Evolutionary conservation across 2,797 vertebrate genomes (phyloP).

Genomic region (Toxotes lorentzi): DNA sequence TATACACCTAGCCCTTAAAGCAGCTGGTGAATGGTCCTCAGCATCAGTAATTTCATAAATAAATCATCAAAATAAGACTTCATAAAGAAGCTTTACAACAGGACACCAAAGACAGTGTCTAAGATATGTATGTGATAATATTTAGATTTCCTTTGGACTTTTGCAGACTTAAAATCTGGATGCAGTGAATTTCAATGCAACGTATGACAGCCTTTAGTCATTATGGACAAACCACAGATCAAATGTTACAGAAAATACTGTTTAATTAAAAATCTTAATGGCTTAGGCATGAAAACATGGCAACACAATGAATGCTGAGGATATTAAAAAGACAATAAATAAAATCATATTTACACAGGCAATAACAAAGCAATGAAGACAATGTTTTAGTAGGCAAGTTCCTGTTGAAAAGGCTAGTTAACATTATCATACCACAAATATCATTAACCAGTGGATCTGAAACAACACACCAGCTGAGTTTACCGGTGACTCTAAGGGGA

Average conservation of each 20-base stretch:
- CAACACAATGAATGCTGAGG: slow-evolving; percentile 80
- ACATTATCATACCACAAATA: slow-evolving; percentile 36
- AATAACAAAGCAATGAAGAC: slow-evolving; percentile 71
- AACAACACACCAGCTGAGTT: slow-evolving; percentile 25
- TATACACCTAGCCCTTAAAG: background rate
- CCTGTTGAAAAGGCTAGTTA: slow-evolving; percentile 67
- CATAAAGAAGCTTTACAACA: background rate
- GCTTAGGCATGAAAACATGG: slow-evolving; percentile 84
- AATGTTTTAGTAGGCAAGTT: slow-evolving; percentile 74
- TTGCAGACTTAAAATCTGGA: background rate
- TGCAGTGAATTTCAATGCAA: background rate
- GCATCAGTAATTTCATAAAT: background rate
- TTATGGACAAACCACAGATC: slow-evolving; percentile 43
- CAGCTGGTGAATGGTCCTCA: background rate
- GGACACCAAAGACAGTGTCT: background rate
- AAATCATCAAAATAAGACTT: too few relatives aligned
- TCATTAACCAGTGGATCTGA: slow-evolving; percentile 43
- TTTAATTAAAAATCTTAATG: slow-evolving; percentile 87
- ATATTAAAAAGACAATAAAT: slow-evolving; percentile 86
- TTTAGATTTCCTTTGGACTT: background rate
- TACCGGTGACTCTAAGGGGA: slow-evolving; percentile 24
- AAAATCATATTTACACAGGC: slow-evolving; percentile 83
- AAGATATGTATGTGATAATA: background rate
- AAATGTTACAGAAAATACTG: slow-evolving; percentile 84
- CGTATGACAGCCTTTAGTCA: background rate